A percentile compares a stretch with the other conserved stretches of the same genome.
Evolutionary conservation across 2,888 invertebrate species (phyloP).

Genomic region (Saturnia japonica): DNA sequence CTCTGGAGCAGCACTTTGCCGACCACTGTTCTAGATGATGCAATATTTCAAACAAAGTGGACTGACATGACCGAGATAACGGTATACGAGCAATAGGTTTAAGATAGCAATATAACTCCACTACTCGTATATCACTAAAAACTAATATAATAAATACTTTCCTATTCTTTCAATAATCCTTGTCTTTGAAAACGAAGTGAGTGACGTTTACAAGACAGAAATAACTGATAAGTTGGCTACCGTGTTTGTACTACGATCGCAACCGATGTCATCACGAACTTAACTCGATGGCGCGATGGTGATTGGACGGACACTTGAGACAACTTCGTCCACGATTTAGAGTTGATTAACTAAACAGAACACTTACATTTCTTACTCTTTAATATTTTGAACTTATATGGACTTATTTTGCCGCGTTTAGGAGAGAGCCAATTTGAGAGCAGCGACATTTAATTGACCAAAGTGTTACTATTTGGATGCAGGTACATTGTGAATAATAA

Average conservation of each 20-base stretch:
- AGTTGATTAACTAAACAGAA: neutral
- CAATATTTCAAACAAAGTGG: neutral
- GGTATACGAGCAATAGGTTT: neutral
- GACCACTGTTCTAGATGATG: neutral
- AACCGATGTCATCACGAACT: neutral
- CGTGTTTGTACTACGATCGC: neutral
- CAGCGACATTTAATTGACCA: too few species aligned
- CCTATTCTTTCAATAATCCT: neutral
- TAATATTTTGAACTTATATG: neutral
- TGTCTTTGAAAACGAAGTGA: constrained; percentile 13
- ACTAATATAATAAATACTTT: neutral
- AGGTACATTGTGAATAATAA: too few species aligned
- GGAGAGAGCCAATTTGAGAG: too few species aligned
- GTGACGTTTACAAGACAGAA: constrained; percentile 17
- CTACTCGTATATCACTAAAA: neutral
- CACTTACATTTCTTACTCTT: neutral
- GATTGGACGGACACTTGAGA: neutral
- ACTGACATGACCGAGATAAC: neutral
- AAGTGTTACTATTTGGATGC: too few species aligned
- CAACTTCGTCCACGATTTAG: neutral
- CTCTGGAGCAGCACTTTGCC: too few species aligned
- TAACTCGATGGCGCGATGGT: constrained; percentile 2
- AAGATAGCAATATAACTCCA: neutral
- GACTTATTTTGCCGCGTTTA: too few species aligned
- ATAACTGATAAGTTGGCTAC: neutral